Conservation (phyloP, 2,888 invertebrate species). For the Cylindroiulus punctatus region DNA sequence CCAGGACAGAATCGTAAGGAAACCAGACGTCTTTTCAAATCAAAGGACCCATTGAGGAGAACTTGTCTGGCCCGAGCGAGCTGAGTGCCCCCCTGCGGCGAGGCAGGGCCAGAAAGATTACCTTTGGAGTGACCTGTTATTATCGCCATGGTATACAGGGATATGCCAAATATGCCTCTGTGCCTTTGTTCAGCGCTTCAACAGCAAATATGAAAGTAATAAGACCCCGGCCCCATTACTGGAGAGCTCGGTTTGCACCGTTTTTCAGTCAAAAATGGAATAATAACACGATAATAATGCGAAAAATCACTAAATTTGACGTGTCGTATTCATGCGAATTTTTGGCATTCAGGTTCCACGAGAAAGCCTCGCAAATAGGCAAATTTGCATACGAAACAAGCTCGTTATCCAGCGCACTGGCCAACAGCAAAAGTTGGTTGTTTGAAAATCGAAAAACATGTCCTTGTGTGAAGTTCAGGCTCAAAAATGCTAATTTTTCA, state of each 20-base stretch:
- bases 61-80: neutral
- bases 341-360: neutral
- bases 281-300: neutral
- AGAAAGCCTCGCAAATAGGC: neutral
- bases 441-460: too few relatives aligned
- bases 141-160: neutral
- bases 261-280: neutral
- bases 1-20: constrained; percentile 11
- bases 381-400: neutral
- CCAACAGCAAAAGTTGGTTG: too few relatives aligned
- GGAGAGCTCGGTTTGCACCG: neutral
- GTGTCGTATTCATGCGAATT: neutral
- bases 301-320: neutral
- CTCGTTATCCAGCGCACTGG: too few relatives aligned
- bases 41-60: neutral
- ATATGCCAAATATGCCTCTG: neutral
- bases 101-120: constrained; percentile 2
- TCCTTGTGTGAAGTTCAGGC: too few relatives aligned
- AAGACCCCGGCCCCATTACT: constrained; percentile 2
- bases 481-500: too few relatives aligned
- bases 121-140: neutral
- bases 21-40: constrained; percentile 18
- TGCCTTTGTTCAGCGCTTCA: neutral
- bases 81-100: constrained; percentile 11
- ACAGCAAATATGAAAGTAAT: neutral